Evolutionary conservation across 2,888 invertebrate genomes (phyloP).

Genomic region (Andrena dorsata): DNA sequence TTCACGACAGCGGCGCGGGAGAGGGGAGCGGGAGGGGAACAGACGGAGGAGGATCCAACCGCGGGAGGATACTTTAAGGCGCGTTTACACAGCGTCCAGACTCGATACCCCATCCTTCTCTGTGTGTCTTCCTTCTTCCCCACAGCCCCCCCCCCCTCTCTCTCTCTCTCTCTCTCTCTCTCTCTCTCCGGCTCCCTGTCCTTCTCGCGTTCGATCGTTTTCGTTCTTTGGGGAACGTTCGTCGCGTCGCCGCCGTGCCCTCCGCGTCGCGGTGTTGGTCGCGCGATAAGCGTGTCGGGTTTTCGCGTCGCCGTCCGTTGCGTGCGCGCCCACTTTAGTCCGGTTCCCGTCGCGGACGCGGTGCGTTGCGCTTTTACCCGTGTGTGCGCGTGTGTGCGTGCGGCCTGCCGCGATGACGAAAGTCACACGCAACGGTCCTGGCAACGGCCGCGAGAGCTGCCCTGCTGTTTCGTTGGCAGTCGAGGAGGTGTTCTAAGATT

Average conservation of each 20-base stretch:
- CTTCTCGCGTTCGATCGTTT: constrained; percentile 15
- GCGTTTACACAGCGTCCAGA: constrained; percentile 55
- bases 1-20: neutral
- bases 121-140: neutral
- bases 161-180: neutral
- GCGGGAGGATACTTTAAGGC: constrained; percentile 49
- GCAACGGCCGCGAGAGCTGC: constrained; percentile 41
- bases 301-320: constrained; percentile 9
- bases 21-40: constrained; percentile 3
- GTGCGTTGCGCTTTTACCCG: constrained; percentile 19
- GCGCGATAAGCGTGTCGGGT: constrained; percentile 17
- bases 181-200: neutral
- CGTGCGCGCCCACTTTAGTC: constrained; percentile 28
- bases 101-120: neutral
- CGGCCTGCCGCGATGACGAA: constrained; percentile 39
- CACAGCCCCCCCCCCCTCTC: neutral
- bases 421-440: constrained; percentile 12
- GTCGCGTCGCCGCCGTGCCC: neutral
- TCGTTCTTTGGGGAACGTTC: no score
- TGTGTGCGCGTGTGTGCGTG: neutral
- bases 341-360: constrained; percentile 11
- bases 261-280: neutral
- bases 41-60: neutral
- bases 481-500: constrained; percentile 73
- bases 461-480: constrained; percentile 39